Percentiles rank a stretch among this genome's conserved stretches.
phyloP scores from a whole-genome alignment of 2,113 vertebrate species.

The Coreoperca whiteheadi region DNA sequence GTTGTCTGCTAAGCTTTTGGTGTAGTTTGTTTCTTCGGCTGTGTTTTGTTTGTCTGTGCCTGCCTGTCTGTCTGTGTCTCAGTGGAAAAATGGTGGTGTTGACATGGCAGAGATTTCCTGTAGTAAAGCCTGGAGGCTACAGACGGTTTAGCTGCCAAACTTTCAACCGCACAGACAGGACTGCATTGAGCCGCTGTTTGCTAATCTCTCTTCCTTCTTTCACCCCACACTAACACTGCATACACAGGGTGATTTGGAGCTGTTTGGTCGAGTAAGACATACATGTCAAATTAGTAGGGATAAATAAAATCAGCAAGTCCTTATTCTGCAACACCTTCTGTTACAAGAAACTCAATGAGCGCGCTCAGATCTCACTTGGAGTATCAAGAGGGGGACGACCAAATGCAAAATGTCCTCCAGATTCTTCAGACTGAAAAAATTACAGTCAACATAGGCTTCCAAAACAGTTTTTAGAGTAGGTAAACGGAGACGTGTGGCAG shows the following conservation, averaged over 20 bases:
- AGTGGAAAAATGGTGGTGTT: conserved; percentile 75
- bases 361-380: not conserved
- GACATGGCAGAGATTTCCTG: conserved; percentile 83
- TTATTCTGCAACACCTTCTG: no score
- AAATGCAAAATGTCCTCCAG: not conserved
- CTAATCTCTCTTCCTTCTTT: conserved; percentile 54
- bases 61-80: conserved; percentile 48
- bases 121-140: conserved; percentile 79
- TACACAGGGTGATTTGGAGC: not conserved
- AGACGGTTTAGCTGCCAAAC: conserved; percentile 79
- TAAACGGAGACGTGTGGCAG: not conserved
- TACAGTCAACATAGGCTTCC: not conserved
- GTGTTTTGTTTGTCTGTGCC: conserved; percentile 58
- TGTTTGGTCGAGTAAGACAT: not conserved
- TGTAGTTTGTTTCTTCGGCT: conserved; percentile 49
- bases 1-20: conserved; percentile 15
- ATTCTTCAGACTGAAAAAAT: not conserved
- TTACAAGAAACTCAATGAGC: not conserved
- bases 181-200: conserved; percentile 51
- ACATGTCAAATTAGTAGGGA: not conserved
- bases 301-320: not conserved
- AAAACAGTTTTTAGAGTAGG: conserved; percentile 3
- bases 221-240: not conserved
- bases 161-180: conserved; percentile 60
- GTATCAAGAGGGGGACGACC: not conserved